Evolutionary conservation across 2,797 vertebrate genomes (phyloP).

Genomic region (Darevskia nairensis): DNA sequence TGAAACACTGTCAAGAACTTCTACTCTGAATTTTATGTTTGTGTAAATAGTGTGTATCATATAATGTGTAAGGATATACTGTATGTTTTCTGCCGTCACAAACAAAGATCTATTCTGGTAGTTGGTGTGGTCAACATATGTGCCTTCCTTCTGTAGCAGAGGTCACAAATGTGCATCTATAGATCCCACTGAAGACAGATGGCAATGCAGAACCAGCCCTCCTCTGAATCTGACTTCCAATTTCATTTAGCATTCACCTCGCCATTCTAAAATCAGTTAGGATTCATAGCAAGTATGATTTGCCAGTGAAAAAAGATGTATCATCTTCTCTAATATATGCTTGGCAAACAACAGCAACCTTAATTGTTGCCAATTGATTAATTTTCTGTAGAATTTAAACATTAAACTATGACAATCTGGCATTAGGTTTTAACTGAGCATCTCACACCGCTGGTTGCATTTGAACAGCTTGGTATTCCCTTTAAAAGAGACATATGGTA

Average conservation of each 20-base stretch:
- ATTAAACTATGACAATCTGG: constrained; percentile 22
- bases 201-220: neutral
- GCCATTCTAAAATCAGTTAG: constrained; percentile 13
- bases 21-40: too few species aligned
- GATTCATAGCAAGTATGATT: constrained; percentile 4
- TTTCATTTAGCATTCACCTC: constrained; percentile 14
- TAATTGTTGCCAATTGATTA: constrained; percentile 21
- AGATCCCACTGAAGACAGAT: neutral
- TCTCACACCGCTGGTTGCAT: neutral
- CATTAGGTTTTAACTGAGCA: neutral
- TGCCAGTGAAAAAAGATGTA: neutral
- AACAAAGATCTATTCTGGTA: neutral
- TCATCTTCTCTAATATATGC: neutral
- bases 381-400: neutral
- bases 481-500: constrained; percentile 3
- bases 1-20: too few species aligned
- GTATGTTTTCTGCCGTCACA: neutral
- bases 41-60: too few species aligned
- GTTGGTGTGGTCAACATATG: neutral
- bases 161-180: neutral
- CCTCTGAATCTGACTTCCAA: neutral
- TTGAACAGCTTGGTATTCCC: neutral
- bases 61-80: too few species aligned
- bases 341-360: neutral
- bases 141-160: accelerated